Evolutionary conservation across 2,797 vertebrate species (phyloP).

Genomic region (Micromesistius poutassou): DNA sequence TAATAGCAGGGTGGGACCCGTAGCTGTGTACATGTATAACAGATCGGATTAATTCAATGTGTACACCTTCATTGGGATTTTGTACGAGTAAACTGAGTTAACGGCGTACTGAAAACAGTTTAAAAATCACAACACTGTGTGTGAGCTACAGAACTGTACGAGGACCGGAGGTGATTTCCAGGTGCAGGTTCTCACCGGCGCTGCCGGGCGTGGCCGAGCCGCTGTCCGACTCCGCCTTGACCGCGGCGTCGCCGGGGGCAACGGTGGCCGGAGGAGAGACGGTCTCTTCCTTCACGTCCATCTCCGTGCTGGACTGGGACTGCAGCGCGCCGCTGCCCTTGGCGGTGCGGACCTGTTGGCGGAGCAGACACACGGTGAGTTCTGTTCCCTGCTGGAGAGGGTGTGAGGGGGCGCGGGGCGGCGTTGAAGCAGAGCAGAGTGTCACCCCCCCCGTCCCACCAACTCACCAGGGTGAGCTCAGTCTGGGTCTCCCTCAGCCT

Average conservation of each 20-base stretch:
- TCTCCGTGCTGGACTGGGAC: constrained; percentile 88
- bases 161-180: no score
- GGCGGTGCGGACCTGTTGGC: constrained; percentile 77
- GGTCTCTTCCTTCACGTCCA: constrained; percentile 85
- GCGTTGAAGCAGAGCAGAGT: constrained; percentile 3
- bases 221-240: constrained; percentile 85
- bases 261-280: constrained; percentile 64
- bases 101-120: no score
- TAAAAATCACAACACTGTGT: no score
- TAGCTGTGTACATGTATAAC: no score
- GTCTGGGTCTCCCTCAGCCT: constrained; percentile 88
- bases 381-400: not conserved
- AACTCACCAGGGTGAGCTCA: constrained; percentile 86
- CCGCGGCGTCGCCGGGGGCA: constrained; percentile 61
- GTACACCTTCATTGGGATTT: not conserved
- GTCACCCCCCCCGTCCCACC: not conserved
- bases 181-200: constrained; percentile 60
- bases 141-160: no score
- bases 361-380: not conserved
- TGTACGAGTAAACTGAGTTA: not conserved
- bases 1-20: no score
- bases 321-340: constrained; percentile 84
- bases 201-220: constrained; percentile 68
- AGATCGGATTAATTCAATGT: no score
- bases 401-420: not conserved